phyloP scores from a whole-genome alignment of 2,797 vertebrate species.

The Dipus sagitta region DNA sequence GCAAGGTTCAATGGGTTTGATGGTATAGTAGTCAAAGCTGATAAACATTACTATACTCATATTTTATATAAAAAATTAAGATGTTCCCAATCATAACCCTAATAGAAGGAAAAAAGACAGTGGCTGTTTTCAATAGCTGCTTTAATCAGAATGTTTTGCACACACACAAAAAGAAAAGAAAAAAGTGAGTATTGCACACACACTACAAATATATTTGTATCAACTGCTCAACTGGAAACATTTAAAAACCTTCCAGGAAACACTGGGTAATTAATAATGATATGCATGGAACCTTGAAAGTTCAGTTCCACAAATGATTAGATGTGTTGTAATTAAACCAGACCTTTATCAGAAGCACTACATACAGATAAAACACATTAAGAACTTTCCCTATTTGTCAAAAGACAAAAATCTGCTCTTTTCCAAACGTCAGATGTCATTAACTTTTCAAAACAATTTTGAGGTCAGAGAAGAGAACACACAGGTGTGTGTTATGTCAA shows the following conservation, averaged over 20 bases:
- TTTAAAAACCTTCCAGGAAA: constrained; percentile 21
- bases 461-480: constrained; percentile 87
- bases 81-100: neutral
- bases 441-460: constrained; percentile 83
- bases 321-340: neutral
- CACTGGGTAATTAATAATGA: neutral
- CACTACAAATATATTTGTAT: neutral
- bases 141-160: neutral
- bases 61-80: constrained; percentile 4
- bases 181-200: neutral
- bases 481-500: constrained; percentile 89
- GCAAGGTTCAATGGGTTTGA: neutral
- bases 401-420: constrained; percentile 81
- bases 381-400: constrained; percentile 56
- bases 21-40: neutral
- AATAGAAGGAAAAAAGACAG: neutral
- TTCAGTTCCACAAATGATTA: neutral
- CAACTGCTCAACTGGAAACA: neutral
- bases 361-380: constrained; percentile 27
- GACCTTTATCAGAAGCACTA: neutral
- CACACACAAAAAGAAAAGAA: neutral
- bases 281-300: neutral
- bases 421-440: constrained; percentile 85
- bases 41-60: neutral
- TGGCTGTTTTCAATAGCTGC: neutral